phyloP scores from a whole-genome alignment of 1,140 invertebrate genomes.

The Drosophila nebulosa region DNA sequence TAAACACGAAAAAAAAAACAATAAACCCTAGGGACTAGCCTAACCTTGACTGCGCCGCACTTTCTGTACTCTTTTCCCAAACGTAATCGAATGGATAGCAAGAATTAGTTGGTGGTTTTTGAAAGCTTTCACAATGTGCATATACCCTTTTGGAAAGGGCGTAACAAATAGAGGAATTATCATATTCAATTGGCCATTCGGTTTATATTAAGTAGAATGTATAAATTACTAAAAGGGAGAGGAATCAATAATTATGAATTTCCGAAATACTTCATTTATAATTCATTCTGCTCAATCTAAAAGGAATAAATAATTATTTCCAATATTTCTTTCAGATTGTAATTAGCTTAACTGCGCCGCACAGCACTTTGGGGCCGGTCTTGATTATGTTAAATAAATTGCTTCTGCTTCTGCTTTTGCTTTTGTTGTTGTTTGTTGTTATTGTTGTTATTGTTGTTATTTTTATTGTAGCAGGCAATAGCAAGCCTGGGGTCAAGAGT shows the following conservation, averaged over 20 bases:
- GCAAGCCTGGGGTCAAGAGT: background rate
- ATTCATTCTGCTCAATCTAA: background rate
- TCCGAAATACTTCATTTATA: background rate
- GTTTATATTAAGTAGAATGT: background rate
- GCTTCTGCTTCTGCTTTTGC: background rate
- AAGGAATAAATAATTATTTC: background rate
- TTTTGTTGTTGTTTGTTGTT: background rate
- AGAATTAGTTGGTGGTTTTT: too few relatives aligned
- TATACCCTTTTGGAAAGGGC: background rate
- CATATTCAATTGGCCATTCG: background rate
- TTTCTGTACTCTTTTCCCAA: too few relatives aligned
- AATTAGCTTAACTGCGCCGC: constrained; percentile 1
- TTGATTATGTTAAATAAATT: constrained; percentile 2
- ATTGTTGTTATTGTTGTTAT: background rate
- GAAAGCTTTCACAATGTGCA: background rate
- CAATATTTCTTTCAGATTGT: background rate
- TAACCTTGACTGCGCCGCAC: too few relatives aligned
- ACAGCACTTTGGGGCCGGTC: background rate
- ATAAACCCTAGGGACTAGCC: too few relatives aligned
- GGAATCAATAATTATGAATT: background rate
- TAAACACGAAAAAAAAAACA: background rate
- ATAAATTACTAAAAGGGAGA: background rate
- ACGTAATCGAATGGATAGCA: too few relatives aligned
- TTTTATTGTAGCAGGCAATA: too few relatives aligned
- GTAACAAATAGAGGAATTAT: background rate